A percentile compares a stretch with the other conserved stretches of the same genome.
These are phyloP conservation scores for Chymomyza costata DNA, from an alignment of 1,140 invertebrate species.

Conservation along the genomic window DNA sequence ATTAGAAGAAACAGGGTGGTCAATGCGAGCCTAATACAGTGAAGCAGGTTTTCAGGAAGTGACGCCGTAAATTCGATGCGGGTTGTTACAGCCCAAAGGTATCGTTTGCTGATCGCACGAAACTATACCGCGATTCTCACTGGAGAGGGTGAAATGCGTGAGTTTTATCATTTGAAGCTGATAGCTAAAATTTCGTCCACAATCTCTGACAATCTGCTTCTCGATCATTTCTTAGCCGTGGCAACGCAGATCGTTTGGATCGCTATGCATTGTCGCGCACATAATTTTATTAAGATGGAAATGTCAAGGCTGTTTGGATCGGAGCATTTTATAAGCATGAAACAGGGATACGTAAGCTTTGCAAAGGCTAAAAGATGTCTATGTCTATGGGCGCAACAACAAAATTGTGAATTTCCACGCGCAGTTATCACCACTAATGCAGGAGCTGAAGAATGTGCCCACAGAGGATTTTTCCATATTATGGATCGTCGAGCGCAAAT, in stretches of 20 bases:
- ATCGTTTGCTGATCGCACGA: conserved; percentile 58
- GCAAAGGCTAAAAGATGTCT: conserved; percentile 40
- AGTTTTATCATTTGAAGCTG: conserved; percentile 54
- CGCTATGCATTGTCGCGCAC: conserved; percentile 55
- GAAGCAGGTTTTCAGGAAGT: too few relatives aligned
- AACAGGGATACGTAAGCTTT: conserved; percentile 41
- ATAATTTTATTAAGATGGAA: conserved; percentile 58
- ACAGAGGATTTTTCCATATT: conserved; percentile 56
- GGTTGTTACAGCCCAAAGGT: too few relatives aligned
- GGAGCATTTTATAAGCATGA: conserved; percentile 51
- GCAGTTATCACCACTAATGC: conserved; percentile 58
- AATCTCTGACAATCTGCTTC: conserved; percentile 47
- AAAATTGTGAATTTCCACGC: conserved; percentile 54
- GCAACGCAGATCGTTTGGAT: conserved; percentile 63
- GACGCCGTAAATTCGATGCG: too few relatives aligned
- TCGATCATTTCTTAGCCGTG: conserved; percentile 59
- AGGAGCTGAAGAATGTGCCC: conserved; percentile 47
- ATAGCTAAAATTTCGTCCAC: conserved; percentile 53
- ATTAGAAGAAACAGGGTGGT: too few relatives aligned
- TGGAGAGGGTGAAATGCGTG: conserved; percentile 48
- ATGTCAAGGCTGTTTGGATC: conserved; percentile 65
- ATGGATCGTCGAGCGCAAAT: conserved; percentile 69
- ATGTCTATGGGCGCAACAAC: conserved; percentile 54
- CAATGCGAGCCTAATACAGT: too few relatives aligned
- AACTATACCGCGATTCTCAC: conserved; percentile 61